These are phyloP conservation scores for Gallinago undulata DNA, from an alignment of 2,113 vertebrate genomes.

Conservation along the genomic window DNA sequence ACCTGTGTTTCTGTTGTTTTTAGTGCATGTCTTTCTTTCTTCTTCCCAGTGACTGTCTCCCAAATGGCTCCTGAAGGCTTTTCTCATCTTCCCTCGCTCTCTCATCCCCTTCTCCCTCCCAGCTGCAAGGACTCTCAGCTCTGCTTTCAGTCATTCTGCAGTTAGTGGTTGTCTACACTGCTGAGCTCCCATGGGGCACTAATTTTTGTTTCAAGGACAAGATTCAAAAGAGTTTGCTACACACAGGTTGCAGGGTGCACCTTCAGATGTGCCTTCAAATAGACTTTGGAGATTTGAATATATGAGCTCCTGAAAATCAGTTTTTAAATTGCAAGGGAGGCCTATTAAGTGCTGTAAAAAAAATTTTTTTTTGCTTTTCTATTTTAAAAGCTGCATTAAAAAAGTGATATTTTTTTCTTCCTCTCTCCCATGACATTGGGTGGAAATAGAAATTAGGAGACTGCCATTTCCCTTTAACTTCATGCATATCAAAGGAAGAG, in stretches of 20 bases:
- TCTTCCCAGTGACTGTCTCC: conserved; percentile 75
- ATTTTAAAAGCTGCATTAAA: conserved; percentile 68
- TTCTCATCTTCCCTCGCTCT: conserved; percentile 82
- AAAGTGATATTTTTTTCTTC: neutral
- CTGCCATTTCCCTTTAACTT: conserved; percentile 64
- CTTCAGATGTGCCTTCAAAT: conserved; percentile 82
- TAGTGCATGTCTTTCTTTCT: conserved; percentile 75
- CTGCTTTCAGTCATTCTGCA: conserved; percentile 77
- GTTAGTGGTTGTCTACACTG: conserved; percentile 78
- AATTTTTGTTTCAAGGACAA: conserved; percentile 82
- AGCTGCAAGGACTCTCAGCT: conserved; percentile 77
- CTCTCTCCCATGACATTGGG: conserved; percentile 64
- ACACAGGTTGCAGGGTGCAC: conserved; percentile 79
- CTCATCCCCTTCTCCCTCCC: conserved; percentile 80
- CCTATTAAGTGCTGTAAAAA: conserved; percentile 77
- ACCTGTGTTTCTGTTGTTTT: conserved; percentile 84
- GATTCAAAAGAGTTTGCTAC: conserved; percentile 79
- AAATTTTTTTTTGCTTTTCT: conserved; percentile 47
- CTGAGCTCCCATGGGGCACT: conserved; percentile 74
- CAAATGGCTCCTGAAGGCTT: conserved; percentile 80
- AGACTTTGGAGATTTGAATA: conserved; percentile 79
- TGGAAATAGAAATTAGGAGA: conserved; percentile 68
- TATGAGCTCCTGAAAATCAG: conserved; percentile 74
- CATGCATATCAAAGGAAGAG: conserved; percentile 73
- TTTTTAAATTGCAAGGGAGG: conserved; percentile 75